phyloP scores from a whole-genome alignment of 1,140 invertebrate genomes.

The Holotrichia oblita region DNA sequence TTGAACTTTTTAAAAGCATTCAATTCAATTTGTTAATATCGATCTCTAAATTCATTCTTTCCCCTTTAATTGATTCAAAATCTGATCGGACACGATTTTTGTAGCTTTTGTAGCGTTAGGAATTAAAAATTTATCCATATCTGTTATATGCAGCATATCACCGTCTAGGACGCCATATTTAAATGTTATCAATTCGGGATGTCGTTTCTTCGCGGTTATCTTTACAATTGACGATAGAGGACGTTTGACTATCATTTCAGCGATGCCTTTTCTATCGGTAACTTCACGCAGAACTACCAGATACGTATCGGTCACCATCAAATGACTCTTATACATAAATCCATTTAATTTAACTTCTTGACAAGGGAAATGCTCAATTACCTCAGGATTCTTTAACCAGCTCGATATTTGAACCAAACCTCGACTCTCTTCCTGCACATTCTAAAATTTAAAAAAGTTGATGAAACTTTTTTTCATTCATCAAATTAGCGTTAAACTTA shows the following conservation, averaged over 20 bases:
- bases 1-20: not conserved
- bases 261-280: conserved; percentile 76
- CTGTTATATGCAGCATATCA: conserved; percentile 77
- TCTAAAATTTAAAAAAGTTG: conserved; percentile 31
- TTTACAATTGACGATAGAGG: conserved; percentile 91
- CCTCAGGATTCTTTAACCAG: conserved; percentile 86
- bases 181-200: conserved; percentile 95
- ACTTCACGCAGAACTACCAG: conserved; percentile 88
- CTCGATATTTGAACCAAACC: conserved; percentile 77
- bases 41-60: conserved; percentile 50
- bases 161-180: conserved; percentile 87
- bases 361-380: conserved; percentile 88
- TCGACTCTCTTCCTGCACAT: conserved; percentile 66
- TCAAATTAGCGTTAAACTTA: conserved; percentile 46
- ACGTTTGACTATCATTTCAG: conserved; percentile 84
- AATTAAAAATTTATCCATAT: conserved; percentile 93
- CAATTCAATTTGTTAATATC: not conserved
- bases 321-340: conserved; percentile 84
- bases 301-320: conserved; percentile 89
- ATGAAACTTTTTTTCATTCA: conserved; percentile 41
- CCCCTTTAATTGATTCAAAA: conserved; percentile 66
- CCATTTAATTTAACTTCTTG: conserved; percentile 91
- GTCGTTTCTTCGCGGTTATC: conserved; percentile 94
- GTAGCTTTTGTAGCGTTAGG: conserved; percentile 91
- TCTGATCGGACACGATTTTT: conserved; percentile 79